phyloP scores from a whole-genome alignment of 1,140 invertebrate genomes.

The Atta texana region DNA sequence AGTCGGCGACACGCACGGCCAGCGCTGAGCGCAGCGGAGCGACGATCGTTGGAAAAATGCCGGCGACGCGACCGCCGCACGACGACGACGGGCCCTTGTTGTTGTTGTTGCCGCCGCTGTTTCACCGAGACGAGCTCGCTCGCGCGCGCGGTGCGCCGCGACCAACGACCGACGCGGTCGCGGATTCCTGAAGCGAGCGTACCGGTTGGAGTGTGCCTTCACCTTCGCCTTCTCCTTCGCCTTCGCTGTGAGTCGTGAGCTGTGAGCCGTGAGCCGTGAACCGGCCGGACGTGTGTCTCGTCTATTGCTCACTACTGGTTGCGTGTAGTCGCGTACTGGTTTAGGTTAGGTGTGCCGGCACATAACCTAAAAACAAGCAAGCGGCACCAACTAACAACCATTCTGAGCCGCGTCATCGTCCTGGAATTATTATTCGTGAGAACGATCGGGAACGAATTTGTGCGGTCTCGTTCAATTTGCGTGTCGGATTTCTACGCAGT shows the following conservation, averaged over 20 bases:
- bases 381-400: not conserved
- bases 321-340: conserved; percentile 42
- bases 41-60: conserved; percentile 73
- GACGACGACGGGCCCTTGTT: conserved; percentile 57
- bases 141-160: conserved; percentile 7
- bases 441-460: not conserved
- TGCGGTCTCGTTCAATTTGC: not conserved
- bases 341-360: conserved; percentile 84
- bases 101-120: conserved; percentile 56
- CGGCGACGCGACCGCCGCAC: conserved; percentile 74
- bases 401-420: not conserved
- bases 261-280: not conserved
- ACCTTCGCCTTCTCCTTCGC: not conserved
- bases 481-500: conserved; percentile 65
- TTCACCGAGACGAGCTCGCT: conserved; percentile 36
- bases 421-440: not conserved
- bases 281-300: conserved; percentile 36
- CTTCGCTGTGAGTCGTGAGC: too few relatives aligned
- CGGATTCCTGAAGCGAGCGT: conserved; percentile 38
- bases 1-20: conserved; percentile 33
- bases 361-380: conserved; percentile 80
- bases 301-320: conserved; percentile 47
- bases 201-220: conserved; percentile 26
- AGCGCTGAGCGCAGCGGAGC: conserved; percentile 6
- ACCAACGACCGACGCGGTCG: conserved; percentile 9